These are phyloP conservation scores for Patella vulgata DNA, from an alignment of 1,140 invertebrate genomes.

Conservation along the genomic window DNA sequence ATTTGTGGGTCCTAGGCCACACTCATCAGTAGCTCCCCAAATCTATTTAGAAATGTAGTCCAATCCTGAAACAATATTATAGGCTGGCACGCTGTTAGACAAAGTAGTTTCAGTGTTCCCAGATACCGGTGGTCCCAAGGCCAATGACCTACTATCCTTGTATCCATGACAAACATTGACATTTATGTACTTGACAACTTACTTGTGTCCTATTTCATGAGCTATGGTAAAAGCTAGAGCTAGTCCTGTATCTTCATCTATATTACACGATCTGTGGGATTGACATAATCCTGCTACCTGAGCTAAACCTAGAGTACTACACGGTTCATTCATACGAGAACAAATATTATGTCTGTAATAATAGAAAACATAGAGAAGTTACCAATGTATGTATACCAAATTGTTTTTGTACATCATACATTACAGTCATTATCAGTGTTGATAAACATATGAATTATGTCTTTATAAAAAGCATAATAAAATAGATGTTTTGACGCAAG, in stretches of 20 bases:
- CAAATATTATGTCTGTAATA: slow-evolving; percentile 82
- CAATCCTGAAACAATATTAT: too few species aligned
- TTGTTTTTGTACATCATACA: not conserved
- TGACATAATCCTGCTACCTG: slow-evolving; percentile 93
- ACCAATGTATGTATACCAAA: not conserved
- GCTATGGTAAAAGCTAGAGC: slow-evolving; percentile 91
- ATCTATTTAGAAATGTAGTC: too few species aligned
- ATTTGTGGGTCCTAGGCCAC: too few species aligned
- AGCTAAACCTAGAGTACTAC: slow-evolving; percentile 86
- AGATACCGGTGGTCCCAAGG: too few species aligned
- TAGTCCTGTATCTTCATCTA: slow-evolving; percentile 92
- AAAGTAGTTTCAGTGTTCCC: too few species aligned
- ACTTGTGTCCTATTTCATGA: slow-evolving; percentile 94
- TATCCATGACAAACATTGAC: too few species aligned
- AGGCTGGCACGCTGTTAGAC: too few species aligned
- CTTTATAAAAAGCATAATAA: not conserved
- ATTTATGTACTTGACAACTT: too few species aligned
- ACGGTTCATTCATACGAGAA: slow-evolving; percentile 78
- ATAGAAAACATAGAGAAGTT: slow-evolving; percentile 7
- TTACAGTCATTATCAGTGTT: not conserved
- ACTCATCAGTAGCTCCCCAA: too few species aligned
- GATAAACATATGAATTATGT: too few species aligned
- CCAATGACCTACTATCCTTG: too few species aligned
- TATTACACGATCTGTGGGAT: slow-evolving; percentile 85
- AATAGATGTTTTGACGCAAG: not conserved